Percentiles rank a stretch among this genome's conserved stretches.
phyloP scores from a whole-genome alignment of 2,888 invertebrate species.

The Proisotoma minuta region DNA sequence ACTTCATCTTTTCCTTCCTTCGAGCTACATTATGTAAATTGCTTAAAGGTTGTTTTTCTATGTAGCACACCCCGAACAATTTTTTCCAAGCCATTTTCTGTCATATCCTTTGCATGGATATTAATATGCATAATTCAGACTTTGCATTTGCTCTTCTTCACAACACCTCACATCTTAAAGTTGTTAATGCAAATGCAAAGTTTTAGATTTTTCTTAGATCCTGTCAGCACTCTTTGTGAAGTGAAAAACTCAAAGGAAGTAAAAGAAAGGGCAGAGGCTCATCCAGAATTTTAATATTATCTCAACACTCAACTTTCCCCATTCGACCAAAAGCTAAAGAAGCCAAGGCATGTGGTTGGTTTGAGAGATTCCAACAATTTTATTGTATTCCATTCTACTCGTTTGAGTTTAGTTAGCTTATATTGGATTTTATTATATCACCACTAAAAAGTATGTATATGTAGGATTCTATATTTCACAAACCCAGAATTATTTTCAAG shows the following conservation, averaged over 20 bases:
- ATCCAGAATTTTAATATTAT: constrained; percentile 13
- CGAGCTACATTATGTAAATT: no score
- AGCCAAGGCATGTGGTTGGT: neutral
- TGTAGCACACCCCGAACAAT: no score
- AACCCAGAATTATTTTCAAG: constrained; percentile 1
- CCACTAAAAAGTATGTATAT: no score
- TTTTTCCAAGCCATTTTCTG: no score
- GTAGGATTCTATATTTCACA: no score
- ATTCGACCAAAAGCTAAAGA: neutral
- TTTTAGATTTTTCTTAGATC: neutral
- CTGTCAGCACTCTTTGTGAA: constrained; percentile 12
- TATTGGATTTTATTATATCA: no score
- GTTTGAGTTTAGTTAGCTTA: no score
- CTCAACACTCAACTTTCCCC: neutral
- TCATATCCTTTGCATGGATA: no score
- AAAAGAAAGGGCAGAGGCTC: neutral
- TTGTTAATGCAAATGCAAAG: neutral
- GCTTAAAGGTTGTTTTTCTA: no score
- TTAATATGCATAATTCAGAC: constrained; percentile 1
- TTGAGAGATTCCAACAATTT: neutral
- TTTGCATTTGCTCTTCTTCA: neutral
- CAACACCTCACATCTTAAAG: neutral
- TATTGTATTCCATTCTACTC: no score
- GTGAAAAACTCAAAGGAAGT: neutral
- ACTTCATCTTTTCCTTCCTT: no score